Evolutionary conservation across 2,888 invertebrate genomes (phyloP).

Genomic region (Atrina japonica): DNA sequence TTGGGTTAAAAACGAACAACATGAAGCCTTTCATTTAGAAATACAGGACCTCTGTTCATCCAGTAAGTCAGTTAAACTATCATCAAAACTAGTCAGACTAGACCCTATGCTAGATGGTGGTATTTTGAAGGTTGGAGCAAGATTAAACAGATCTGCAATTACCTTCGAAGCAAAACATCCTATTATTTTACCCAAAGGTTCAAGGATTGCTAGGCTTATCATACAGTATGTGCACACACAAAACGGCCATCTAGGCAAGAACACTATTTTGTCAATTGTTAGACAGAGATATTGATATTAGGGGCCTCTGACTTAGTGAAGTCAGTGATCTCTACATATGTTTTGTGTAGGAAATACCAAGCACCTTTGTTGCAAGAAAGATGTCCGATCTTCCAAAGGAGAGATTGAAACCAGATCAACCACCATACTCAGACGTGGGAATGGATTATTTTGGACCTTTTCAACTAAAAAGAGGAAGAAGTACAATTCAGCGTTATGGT

Average conservation of each 20-base stretch:
- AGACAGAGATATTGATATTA: slow-evolving; percentile 31
- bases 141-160: slow-evolving; percentile 8
- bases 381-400: slow-evolving; percentile 36
- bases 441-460: slow-evolving; percentile 58
- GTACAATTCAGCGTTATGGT: slow-evolving; percentile 48
- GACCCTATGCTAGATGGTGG: slow-evolving; percentile 28
- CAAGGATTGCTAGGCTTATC: neutral
- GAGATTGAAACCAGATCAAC: slow-evolving; percentile 31
- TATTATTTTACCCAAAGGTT: slow-evolving; percentile 19
- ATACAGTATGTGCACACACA: slow-evolving; percentile 10
- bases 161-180: slow-evolving; percentile 29
- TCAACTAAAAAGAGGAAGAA: slow-evolving; percentile 43
- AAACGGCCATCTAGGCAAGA: slow-evolving; percentile 21
- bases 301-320: neutral
- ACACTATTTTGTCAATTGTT: slow-evolving; percentile 11
- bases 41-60: too few relatives aligned
- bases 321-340: slow-evolving; percentile 14
- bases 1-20: too few relatives aligned
- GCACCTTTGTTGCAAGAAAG: slow-evolving; percentile 13
- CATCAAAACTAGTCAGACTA: slow-evolving; percentile 1
- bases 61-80: neutral
- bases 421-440: slow-evolving; percentile 45
- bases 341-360: slow-evolving; percentile 19
- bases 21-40: too few relatives aligned
- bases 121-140: slow-evolving; percentile 35